Evolutionary conservation across 2,797 vertebrate species (phyloP), one percentile per base, ranked within the genome.

Genomic region (Spatula versicolor): DNA sequence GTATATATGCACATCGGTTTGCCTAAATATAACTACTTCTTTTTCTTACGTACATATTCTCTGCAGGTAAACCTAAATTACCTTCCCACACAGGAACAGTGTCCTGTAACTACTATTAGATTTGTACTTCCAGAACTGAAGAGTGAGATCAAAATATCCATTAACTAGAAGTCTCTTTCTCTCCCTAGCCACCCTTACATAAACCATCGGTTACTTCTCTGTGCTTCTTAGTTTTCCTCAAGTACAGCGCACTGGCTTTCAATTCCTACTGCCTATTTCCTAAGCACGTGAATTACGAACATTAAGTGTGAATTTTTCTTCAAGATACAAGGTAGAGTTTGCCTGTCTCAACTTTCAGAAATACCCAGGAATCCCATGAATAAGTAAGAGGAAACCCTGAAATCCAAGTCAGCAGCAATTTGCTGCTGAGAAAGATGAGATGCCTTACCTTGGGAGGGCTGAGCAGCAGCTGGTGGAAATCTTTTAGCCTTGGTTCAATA

Each of bases 401-500:
- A 5, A 5, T 2, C 20, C 35, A 25, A 43, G 28, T 10, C 2
- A 16, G 56, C 19, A 67, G 41, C 16, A 22, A 0, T 15, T 3
- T 41, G n/a, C 50, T 30, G 4, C 28, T 0, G 28, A 21, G 30
- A 25, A 30, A 22, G 55, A 28, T 2, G n/a, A 11, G 26, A 9
- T 1, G 13, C 21, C 4, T 92, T 98, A 99, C 99, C 99, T 99
- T 99, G 88, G 99, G 99, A 22, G 99, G 99, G 83, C 98, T 97
- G 97, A 99, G 98, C 95, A 99, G 98, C 90, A 99, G 98, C 96
- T 99, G 98, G 97, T 99, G 99, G 98, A 99, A 99, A 97, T 99
- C 99, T 97, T 99, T 99, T 96, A 99, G 98, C 96, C 99, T 98
- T 39, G 99, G 99, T 98, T 99, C 98, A 88, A 99, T 99, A 95